Conservation (phyloP, 92 coral and sea anemone genomes). For the Anthopleura xanthogrammica region DNA sequence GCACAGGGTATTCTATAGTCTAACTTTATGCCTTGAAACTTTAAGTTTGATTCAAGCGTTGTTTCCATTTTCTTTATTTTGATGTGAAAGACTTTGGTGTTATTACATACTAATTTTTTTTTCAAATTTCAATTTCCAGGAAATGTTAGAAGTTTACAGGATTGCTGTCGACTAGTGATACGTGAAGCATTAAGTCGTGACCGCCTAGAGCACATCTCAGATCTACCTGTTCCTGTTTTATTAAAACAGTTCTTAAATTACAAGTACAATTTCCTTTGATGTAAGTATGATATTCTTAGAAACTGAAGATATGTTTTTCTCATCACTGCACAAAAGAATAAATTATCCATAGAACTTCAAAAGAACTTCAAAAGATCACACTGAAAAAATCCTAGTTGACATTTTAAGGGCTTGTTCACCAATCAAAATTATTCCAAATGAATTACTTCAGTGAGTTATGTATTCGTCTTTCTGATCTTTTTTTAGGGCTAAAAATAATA, state of each 20-base stretch:
- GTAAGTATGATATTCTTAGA: background rate
- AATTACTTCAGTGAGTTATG: too few species aligned
- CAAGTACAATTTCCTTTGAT: conserved; percentile 50
- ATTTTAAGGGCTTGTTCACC: too few species aligned
- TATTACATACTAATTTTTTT: background rate
- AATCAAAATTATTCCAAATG: too few species aligned
- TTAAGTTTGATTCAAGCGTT: too few species aligned
- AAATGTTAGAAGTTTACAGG: conserved; percentile 83
- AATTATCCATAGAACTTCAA: too few species aligned
- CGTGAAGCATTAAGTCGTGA: conserved; percentile 62
- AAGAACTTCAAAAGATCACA: too few species aligned
- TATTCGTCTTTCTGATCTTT: too few species aligned
- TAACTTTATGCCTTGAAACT: too few species aligned
- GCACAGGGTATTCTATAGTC: too few species aligned
- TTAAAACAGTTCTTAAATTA: conserved; percentile 73
- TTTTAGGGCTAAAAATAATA: too few species aligned
- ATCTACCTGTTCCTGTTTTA: conserved; percentile 69
- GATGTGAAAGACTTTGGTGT: background rate
- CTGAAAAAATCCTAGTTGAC: too few species aligned
- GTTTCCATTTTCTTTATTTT: background rate
- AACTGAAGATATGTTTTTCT: background rate
- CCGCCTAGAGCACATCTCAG: conserved; percentile 46
- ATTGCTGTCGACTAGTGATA: conserved; percentile 76
- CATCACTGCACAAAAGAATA: too few species aligned
- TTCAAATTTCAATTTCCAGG: conserved; percentile 33